phyloP scores from a whole-genome alignment of 2,888 invertebrate species.

The Thysanoteuthis rhombus region DNA sequence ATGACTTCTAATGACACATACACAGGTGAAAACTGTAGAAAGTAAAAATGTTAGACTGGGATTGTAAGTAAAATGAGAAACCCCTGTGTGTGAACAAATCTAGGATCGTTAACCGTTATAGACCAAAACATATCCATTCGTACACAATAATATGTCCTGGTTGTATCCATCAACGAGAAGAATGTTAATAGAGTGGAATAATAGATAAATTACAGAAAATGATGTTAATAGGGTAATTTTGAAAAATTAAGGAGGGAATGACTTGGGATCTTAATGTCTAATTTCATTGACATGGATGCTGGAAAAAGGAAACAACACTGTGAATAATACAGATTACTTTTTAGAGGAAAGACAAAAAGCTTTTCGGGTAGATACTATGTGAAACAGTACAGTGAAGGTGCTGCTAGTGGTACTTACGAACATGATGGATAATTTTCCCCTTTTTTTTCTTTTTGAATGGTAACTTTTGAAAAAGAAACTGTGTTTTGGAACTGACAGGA shows the following conservation, averaged over 20 bases:
- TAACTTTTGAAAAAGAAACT: background rate
- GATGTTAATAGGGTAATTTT: background rate
- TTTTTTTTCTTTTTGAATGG: background rate
- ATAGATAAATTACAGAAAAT: background rate
- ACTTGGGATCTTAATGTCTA: background rate
- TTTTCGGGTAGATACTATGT: background rate
- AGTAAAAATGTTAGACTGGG: background rate
- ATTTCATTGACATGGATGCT: background rate
- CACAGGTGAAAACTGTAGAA: no score
- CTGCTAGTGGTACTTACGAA: background rate
- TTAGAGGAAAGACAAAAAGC: background rate
- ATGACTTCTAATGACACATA: background rate
- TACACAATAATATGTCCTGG: background rate
- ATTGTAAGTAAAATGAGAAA: background rate
- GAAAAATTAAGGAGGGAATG: background rate
- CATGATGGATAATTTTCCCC: background rate
- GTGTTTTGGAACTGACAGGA: constrained; percentile 12
- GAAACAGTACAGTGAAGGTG: background rate
- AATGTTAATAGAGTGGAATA: background rate
- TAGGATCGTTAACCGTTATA: background rate
- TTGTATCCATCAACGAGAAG: background rate
- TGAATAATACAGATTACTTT: background rate
- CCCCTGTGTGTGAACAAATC: background rate
- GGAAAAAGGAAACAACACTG: background rate
- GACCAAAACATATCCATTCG: background rate